Percentiles rank a stretch among this genome's conserved stretches.
These are phyloP conservation scores for Cantharis lateralis DNA, from an alignment of 2,888 invertebrate genomes.

Conservation along the genomic window DNA sequence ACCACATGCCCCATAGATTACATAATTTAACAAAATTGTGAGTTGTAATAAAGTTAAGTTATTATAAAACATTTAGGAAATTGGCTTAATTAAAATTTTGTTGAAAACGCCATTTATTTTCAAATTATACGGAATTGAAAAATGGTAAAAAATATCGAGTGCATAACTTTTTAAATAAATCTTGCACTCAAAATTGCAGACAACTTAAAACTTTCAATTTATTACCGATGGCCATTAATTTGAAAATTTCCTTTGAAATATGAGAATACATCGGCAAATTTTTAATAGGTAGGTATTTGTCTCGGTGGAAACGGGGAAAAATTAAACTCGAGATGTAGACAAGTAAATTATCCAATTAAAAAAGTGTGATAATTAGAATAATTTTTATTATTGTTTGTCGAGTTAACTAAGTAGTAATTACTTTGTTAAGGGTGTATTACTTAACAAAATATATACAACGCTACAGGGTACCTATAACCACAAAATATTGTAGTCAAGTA, in stretches of 20 bases:
- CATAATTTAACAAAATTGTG: neutral
- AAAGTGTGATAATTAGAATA: neutral
- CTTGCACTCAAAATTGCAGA: neutral
- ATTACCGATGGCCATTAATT: neutral
- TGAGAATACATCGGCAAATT: neutral
- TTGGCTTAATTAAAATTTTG: neutral
- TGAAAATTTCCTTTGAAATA: neutral
- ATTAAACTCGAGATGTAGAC: neutral
- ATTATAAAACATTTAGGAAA: neutral
- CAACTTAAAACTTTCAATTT: neutral
- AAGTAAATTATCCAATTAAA: neutral
- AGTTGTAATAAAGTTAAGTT: neutral
- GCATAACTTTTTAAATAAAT: neutral
- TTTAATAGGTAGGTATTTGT: neutral
- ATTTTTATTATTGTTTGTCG: neutral
- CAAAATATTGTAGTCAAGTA: neutral
- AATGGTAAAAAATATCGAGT: neutral
- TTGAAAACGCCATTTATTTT: neutral
- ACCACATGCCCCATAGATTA: neutral
- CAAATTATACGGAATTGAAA: neutral
- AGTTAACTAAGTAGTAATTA: neutral
- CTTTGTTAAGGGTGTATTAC: neutral
- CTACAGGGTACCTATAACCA: neutral
- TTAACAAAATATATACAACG: neutral
- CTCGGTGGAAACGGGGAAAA: neutral